Percentiles rank a stretch among this genome's conserved stretches.
phyloP scores from a whole-genome alignment of 2,797 vertebrate genomes.

The Triplophysa bombifrons region DNA sequence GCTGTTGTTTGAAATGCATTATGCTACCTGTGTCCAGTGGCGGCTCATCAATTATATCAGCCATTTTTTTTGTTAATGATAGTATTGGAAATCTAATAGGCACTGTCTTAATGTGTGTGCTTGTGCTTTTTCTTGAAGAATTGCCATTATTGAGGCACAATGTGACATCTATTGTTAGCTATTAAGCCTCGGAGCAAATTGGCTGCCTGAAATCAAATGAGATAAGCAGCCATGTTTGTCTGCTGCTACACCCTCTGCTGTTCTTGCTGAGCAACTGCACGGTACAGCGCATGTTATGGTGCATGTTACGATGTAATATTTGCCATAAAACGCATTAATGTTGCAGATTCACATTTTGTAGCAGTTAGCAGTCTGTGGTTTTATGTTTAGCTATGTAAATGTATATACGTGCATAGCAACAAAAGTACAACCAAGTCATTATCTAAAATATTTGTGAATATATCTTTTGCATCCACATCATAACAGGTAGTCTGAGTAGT shows the following conservation, averaged over 20 bases:
- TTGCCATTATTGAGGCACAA: constrained; percentile 57
- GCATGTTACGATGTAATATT: background rate
- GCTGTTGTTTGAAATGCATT: constrained; percentile 75
- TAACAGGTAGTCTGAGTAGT: background rate
- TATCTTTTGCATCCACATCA: constrained; percentile 6
- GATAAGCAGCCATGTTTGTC: constrained; percentile 38
- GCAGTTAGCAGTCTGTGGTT: background rate
- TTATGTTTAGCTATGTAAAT: background rate
- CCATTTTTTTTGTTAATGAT: constrained; percentile 62
- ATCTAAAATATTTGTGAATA: background rate
- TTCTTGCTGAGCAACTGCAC: constrained; percentile 34
- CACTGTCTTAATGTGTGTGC: constrained; percentile 54
- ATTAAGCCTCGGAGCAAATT: constrained; percentile 38
- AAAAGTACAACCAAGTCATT: constrained; percentile 16
- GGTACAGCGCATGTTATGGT: background rate
- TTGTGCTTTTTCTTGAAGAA: constrained; percentile 50
- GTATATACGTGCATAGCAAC: constrained; percentile 4
- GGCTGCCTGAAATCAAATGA: constrained; percentile 33
- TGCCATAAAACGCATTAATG: background rate
- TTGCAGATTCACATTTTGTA: constrained; percentile 6
- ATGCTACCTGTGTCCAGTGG: constrained; percentile 67
- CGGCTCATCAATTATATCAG: constrained; percentile 72
- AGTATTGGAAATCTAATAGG: constrained; percentile 62
- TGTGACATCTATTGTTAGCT: constrained; percentile 41
- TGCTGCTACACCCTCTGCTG: constrained; percentile 45